These are phyloP conservation scores for Pterostichus niger DNA, from an alignment of 2,888 invertebrate species.

Conservation along the genomic window DNA sequence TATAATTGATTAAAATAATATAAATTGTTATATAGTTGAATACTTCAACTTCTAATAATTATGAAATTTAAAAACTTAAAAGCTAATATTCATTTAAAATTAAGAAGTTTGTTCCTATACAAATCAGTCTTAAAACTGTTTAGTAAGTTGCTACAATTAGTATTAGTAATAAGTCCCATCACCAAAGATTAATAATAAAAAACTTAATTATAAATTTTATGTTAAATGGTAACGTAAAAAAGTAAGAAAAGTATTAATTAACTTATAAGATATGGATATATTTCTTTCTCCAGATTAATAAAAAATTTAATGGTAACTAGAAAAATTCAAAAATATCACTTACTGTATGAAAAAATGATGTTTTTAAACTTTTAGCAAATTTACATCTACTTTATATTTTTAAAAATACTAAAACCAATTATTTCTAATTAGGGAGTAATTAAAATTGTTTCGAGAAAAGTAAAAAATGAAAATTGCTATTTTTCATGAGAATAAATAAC, in stretches of 20 bases:
- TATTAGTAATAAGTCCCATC: neutral
- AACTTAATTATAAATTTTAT: conserved; percentile 73
- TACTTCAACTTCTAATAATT: neutral
- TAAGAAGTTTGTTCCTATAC: conserved; percentile 18
- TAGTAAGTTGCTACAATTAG: neutral
- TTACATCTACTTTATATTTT: neutral
- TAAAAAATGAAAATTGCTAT: neutral
- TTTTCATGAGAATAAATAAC: conserved; percentile 28
- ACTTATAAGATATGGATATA: too few relatives aligned
- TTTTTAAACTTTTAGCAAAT: neutral
- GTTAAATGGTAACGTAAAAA: too few relatives aligned
- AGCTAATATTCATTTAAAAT: conserved; percentile 6
- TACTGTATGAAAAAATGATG: neutral
- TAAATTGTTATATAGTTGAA: neutral
- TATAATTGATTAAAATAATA: too few relatives aligned
- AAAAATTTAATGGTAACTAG: conserved; percentile 5
- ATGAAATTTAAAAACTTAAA: conserved; percentile 1
- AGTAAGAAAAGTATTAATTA: too few relatives aligned
- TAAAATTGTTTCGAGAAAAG: neutral
- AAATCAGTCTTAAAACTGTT: conserved; percentile 1
- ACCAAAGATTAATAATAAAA: neutral
- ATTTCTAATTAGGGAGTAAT: neutral
- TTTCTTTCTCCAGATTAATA: neutral
- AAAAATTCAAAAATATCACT: conserved; percentile 19
- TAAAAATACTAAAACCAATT: neutral